Evolutionary conservation across 2,113 vertebrate genomes (phyloP).

Genomic region (Hemibagrus wyckioides): DNA sequence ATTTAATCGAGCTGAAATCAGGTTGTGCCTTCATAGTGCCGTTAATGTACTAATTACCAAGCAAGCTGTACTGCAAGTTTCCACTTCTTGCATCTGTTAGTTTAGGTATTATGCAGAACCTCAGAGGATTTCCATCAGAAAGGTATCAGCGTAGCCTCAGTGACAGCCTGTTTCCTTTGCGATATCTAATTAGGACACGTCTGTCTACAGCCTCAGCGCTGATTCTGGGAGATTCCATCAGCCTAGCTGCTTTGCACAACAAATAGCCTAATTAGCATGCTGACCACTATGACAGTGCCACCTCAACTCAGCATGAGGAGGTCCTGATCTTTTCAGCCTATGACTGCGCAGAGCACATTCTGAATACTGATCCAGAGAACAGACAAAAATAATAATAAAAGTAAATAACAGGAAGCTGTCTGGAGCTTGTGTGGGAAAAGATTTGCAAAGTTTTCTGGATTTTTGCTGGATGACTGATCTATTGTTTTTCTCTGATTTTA

Average conservation of each 20-base stretch:
- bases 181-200: conserved; percentile 17
- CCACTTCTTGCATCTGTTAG: no score
- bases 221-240: neutral
- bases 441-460: neutral
- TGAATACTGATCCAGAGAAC: conserved; percentile 58
- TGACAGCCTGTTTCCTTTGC: neutral
- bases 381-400: neutral
- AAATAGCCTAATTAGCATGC: conserved; percentile 68
- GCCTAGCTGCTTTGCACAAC: conserved; percentile 59
- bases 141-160: neutral
- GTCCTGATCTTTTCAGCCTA: conserved; percentile 69
- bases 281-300: conserved; percentile 57
- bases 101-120: neutral
- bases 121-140: conserved; percentile 15
- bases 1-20: neutral
- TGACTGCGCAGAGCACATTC: conserved; percentile 33
- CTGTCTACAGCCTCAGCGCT: conserved; percentile 4
- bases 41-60: neutral
- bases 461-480: neutral
- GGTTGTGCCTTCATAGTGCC: neutral
- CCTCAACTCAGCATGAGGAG: conserved; percentile 47
- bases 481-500: neutral
- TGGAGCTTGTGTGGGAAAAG: conserved; percentile 1
- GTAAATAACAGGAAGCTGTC: neutral
- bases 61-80: no score